Evolutionary conservation across 2,888 invertebrate genomes (phyloP).

Genomic region (Salpingus planirostris): DNA sequence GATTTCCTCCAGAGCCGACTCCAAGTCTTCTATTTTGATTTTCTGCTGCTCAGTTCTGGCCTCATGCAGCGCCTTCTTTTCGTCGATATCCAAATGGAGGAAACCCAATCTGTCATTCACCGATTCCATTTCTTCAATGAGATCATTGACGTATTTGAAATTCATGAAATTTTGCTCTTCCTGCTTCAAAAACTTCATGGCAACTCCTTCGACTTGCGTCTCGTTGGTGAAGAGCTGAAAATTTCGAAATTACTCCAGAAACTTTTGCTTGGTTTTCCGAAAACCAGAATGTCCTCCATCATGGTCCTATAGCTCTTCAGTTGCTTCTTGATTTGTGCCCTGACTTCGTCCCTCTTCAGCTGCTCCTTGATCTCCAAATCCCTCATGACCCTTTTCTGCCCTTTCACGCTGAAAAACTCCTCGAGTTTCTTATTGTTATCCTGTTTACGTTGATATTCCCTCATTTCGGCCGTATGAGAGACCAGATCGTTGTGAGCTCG

Average conservation of each 20-base stretch:
- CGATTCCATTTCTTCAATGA: constrained; percentile 73
- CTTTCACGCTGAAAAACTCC: constrained; percentile 1
- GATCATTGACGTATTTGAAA: constrained; percentile 84
- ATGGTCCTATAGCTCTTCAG: constrained; percentile 22
- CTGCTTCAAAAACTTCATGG: constrained; percentile 66
- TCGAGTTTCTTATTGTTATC: constrained; percentile 2
- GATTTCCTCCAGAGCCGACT: constrained; percentile 26
- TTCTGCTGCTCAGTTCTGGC: constrained; percentile 51
- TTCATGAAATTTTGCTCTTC: constrained; percentile 89
- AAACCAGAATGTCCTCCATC: constrained; percentile 28
- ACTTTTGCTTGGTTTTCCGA: constrained; percentile 56
- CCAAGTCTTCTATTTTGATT: constrained; percentile 50
- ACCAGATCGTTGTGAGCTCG: constrained; percentile 65
- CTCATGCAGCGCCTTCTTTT: constrained; percentile 50
- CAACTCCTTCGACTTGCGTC: constrained; percentile 55
- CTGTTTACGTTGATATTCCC: background rate
- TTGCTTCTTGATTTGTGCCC: constrained; percentile 57
- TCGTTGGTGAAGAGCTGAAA: too few species aligned
- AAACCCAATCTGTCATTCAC: constrained; percentile 59
- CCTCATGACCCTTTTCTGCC: constrained; percentile 63
- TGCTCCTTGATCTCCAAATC: constrained; percentile 65
- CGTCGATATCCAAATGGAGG: constrained; percentile 56
- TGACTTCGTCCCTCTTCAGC: constrained; percentile 57
- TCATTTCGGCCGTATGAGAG: constrained; percentile 43
- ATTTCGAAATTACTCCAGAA: too few species aligned